These are phyloP conservation scores for Drosophila birchii DNA, from an alignment of 2,888 invertebrate genomes.

Conservation along the genomic window DNA sequence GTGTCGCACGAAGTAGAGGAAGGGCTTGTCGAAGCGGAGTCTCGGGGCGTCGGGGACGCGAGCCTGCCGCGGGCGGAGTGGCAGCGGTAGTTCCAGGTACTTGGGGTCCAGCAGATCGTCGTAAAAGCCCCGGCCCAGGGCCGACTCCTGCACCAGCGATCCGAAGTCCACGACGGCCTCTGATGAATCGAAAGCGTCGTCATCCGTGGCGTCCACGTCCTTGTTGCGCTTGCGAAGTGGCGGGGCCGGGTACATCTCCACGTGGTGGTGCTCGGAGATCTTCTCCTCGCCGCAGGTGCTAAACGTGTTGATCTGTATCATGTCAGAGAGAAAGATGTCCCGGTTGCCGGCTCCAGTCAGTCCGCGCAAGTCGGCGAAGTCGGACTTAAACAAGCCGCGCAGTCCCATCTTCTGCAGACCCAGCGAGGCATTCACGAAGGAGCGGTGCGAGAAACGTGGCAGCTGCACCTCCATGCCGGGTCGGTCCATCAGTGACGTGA, in stretches of 20 bases:
- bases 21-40: conserved; percentile 93
- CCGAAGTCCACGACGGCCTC: conserved; percentile 82
- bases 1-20: conserved; percentile 94
- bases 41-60: conserved; percentile 89
- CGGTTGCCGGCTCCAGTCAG: conserved; percentile 91
- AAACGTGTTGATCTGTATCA: conserved; percentile 93
- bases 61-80: conserved; percentile 90
- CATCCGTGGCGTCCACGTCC: conserved; percentile 79
- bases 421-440: conserved; percentile 91
- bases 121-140: conserved; percentile 88
- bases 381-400: conserved; percentile 90
- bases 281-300: conserved; percentile 92
- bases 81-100: conserved; percentile 87
- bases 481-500: conserved; percentile 90
- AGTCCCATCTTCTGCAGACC: conserved; percentile 93
- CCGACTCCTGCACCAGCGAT: conserved; percentile 86
- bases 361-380: conserved; percentile 92
- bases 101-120: conserved; percentile 87
- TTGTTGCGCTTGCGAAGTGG: conserved; percentile 86
- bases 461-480: conserved; percentile 92
- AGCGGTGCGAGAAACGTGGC: conserved; percentile 93
- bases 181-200: conserved; percentile 77
- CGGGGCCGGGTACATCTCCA: conserved; percentile 92
- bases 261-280: conserved; percentile 90
- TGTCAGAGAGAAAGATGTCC: conserved; percentile 92